Evolutionary conservation across 1,140 invertebrate species (phyloP), one percentile per base, ranked within the genome.

Genomic region (Lucilia cuprina): DNA sequence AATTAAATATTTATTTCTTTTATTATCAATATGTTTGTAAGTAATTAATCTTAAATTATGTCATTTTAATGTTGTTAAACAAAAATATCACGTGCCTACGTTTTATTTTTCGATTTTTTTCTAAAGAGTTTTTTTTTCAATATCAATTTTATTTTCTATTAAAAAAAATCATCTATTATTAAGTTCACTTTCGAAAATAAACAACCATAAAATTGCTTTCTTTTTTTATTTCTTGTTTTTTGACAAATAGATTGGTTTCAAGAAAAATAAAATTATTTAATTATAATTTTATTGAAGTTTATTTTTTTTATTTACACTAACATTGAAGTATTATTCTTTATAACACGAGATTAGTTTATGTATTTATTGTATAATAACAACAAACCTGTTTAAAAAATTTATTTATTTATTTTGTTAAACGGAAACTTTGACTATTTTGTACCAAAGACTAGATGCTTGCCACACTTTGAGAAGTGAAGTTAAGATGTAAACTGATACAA

Each of bases 141-240:
- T 70, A 25, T 70, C n/a, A 70, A 7, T 70, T 70, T 60, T 17
- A 60, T 17, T 60, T 70, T 70, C n/a, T 70, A 25, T 21, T 2
- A 17, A 13, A 55, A 55, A 70, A 70, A 70, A 25, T 9, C 65
- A 9, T 70, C 65, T 21, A 21, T 70, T 19, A 70, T 70, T 70
- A 70, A 70, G n/a, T 25, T 70, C 65, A 70, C 65, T 70, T 70
- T 70, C 65, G 65, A 70, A 70, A 70, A 21, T 25, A 70, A 70
- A 70, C 19, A 70, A 70, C 65, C 65, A 70, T 70, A 70, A 70
- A 70, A 70, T 21, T 70, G 65, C n/a, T 70, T 70, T 70, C 65
- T 70, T 70, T 70, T 65, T 70, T 70, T 21, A 3, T 21, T 7
- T 70, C 14, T 60, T 60, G 14, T n/a, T 60, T 2, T 30, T 30